Base-by-base conservation (phyloP, 2,113 vertebrate species). In the Maccullochella peelii region DNA sequence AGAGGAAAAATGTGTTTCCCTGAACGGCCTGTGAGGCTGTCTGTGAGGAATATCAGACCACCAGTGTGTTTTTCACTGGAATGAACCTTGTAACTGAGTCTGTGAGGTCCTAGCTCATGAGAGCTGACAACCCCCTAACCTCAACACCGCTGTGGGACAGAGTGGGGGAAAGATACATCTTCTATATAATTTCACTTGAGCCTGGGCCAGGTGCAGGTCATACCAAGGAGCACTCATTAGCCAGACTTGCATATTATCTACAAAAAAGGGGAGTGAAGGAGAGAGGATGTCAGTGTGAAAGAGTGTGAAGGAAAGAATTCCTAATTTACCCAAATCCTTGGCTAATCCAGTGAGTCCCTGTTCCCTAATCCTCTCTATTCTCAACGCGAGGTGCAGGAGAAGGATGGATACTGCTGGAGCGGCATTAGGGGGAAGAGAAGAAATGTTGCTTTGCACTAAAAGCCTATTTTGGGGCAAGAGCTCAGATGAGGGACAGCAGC, bases 241-340 rank as follows among this genome's bases (percentile, higher is more conserved):
- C 69, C 57, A 33, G 50, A 59, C 52, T 86, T 78, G 38, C 68
- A 77, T 86, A 65, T 88, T 93, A 84, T 77, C 77, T 63, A 59
- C 10, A 0, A 59, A 67, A 63, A 78, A 58, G 61, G n/a, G 38
- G 50, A 79, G 23, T 79, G 67, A 87, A 79, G 86, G 66, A 85
- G 73, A 90, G 73, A 82, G 79, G 66, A 59, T 80, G 58, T 89
- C 84, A 69, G 61, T 61, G 62, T 74, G 77, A 79, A 77, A 70
- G 62, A 85, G 71, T 70, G 71, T 42, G 54, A 79, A 86, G 62
- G 77, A 82, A 85, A 90, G 79, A 80, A 89, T 93, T 92, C 85
- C 85, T 86, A 90, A 91, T 93, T 92, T 88, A 89, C 82, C 82
- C 79, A 91, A 91, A 93, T 89, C 93, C 90, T 74, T 30, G 5